Conservation (phyloP, 2,113 vertebrate genomes). For the Hydrochoerus hydrochaeris region DNA sequence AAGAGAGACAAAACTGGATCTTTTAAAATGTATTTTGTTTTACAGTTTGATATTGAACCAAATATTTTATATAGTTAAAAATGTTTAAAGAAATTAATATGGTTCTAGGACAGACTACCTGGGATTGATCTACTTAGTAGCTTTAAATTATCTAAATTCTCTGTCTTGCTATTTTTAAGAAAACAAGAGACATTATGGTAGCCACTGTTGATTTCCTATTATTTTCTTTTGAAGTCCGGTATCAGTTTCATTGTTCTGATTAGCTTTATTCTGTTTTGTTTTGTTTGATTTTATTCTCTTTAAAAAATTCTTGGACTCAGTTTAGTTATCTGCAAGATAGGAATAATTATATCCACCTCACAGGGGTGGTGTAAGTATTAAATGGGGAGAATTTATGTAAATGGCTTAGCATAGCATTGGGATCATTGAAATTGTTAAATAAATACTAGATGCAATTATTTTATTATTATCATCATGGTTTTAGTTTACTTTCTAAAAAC, state of each 20-base stretch:
- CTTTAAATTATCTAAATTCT: conserved; percentile 60
- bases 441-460: conserved; percentile 40
- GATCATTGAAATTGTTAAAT: conserved; percentile 32
- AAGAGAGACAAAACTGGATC: conserved; percentile 29
- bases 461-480: conserved; percentile 8
- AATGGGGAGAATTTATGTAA: conserved; percentile 8
- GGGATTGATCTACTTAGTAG: background rate
- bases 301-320: background rate
- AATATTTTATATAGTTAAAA: conserved; percentile 37
- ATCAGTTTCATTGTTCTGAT: no score
- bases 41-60: conserved; percentile 21
- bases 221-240: no score
- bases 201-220: no score
- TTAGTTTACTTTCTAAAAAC: conserved; percentile 48
- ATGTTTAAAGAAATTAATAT: conserved; percentile 39
- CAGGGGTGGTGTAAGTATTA: conserved; percentile 22
- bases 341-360: conserved; percentile 3
- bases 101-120: background rate
- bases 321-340: conserved; percentile 42
- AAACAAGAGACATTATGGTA: no score
- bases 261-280: no score
- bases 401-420: background rate
- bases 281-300: no score
- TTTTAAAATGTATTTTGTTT: conserved; percentile 44
- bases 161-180: background rate